A percentile compares a stretch with the other conserved stretches of the same genome.
phyloP scores from a whole-genome alignment of 2,113 vertebrate species.

The Tauraco erythrolophus region DNA sequence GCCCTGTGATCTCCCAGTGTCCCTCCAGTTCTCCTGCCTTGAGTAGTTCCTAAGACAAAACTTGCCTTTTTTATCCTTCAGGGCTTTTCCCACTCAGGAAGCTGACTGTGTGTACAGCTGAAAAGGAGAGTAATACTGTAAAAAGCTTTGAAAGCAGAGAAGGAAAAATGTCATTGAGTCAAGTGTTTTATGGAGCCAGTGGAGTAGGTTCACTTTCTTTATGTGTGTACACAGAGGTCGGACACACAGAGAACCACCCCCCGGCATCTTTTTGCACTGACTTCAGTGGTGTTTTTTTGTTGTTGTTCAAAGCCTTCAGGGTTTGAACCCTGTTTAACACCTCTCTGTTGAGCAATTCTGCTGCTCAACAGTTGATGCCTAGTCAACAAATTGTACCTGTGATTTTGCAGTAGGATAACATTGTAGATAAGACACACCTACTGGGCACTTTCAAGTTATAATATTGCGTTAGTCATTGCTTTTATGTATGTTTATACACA shows the following conservation, averaged over 20 bases:
- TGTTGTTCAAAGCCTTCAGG: neutral
- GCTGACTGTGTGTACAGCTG: neutral
- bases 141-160: neutral
- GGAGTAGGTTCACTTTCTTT: neutral
- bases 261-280: neutral
- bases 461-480: constrained; percentile 52
- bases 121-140: neutral
- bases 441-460: constrained; percentile 63
- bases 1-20: neutral
- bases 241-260: neutral
- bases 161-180: neutral
- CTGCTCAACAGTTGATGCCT: neutral
- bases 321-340: constrained; percentile 34
- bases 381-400: constrained; percentile 51
- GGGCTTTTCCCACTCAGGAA: neutral
- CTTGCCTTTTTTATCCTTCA: neutral
- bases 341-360: constrained; percentile 34
- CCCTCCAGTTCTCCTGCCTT: neutral
- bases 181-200: neutral
- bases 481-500: constrained; percentile 58
- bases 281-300: neutral
- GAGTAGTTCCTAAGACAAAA: neutral
- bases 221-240: neutral
- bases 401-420: constrained; percentile 52
- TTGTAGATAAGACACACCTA: constrained; percentile 69